Conservation (phyloP, 2,113 vertebrate genomes). For the Butorides virescens region DNA sequence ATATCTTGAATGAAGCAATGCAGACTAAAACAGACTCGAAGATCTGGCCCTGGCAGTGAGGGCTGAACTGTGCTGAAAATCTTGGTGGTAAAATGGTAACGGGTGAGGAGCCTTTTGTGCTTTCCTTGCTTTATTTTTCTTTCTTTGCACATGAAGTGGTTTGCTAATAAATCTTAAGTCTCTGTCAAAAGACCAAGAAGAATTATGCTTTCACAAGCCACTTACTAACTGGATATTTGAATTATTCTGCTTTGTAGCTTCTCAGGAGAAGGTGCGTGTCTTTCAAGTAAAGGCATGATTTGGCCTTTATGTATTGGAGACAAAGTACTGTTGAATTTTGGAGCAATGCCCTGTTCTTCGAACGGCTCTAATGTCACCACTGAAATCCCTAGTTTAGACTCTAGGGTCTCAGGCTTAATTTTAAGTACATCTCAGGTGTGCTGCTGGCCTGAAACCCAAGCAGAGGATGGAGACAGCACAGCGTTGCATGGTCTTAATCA, state of each 20-base stretch:
- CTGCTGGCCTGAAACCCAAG: not conserved
- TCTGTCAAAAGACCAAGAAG: not conserved
- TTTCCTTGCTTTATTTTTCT: not conserved
- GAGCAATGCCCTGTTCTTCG: not conserved
- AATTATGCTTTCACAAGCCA: not conserved
- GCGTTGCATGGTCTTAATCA: not conserved
- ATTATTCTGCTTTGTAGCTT: not conserved
- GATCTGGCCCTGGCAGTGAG: too few relatives aligned
- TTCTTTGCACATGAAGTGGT: not conserved
- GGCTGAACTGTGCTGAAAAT: not conserved
- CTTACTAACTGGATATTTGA: not conserved
- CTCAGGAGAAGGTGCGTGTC: accelerated
- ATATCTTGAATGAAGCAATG: not conserved
- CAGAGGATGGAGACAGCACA: not conserved
- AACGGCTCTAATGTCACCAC: not conserved
- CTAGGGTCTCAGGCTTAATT: not conserved
- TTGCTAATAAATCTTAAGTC: not conserved
- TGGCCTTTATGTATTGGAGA: not conserved
- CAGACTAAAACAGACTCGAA: not conserved
- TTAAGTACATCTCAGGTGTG: not conserved
- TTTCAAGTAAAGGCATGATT: not conserved
- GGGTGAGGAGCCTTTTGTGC: not conserved
- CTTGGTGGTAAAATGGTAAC: not conserved
- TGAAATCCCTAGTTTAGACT: not conserved
- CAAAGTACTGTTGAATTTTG: accelerated